Evolutionary conservation across 2,888 invertebrate species (phyloP).

Genomic region (Papilio gigon): DNA sequence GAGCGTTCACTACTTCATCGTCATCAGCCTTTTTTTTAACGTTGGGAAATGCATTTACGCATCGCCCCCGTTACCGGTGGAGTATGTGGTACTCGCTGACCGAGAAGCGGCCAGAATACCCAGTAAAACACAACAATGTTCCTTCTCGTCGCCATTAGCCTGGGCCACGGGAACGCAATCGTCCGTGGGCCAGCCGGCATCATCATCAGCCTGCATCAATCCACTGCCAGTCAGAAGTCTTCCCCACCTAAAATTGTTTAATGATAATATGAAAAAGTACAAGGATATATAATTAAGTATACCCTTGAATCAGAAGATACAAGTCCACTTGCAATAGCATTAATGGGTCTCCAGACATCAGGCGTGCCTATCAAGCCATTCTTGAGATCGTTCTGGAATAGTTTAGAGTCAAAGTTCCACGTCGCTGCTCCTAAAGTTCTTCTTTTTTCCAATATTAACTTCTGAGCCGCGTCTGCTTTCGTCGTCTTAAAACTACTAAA

Average conservation of each 20-base stretch:
- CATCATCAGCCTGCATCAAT: not conserved
- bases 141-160: no score
- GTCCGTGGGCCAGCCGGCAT: no score
- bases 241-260: not conserved
- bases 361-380: slow-evolving; percentile 85
- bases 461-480: slow-evolving; percentile 74
- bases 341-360: slow-evolving; percentile 86
- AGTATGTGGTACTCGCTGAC: no score
- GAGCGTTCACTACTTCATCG: no score
- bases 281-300: slow-evolving; percentile 48
- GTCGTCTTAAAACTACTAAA: slow-evolving; percentile 77
- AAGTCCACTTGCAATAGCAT: slow-evolving; percentile 85
- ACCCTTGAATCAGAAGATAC: slow-evolving; percentile 79
- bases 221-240: not conserved
- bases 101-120: no score
- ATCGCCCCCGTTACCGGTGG: no score
- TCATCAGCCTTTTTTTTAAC: no score
- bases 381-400: slow-evolving; percentile 84
- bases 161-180: no score
- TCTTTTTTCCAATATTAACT: slow-evolving; percentile 83
- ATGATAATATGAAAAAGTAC: not conserved
- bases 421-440: slow-evolving; percentile 86
- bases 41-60: no score
- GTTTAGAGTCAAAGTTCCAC: slow-evolving; percentile 85
- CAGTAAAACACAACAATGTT: no score